Evolutionary conservation across 2,888 invertebrate genomes (phyloP).

Genomic region (Diaprepes abbreviatus): DNA sequence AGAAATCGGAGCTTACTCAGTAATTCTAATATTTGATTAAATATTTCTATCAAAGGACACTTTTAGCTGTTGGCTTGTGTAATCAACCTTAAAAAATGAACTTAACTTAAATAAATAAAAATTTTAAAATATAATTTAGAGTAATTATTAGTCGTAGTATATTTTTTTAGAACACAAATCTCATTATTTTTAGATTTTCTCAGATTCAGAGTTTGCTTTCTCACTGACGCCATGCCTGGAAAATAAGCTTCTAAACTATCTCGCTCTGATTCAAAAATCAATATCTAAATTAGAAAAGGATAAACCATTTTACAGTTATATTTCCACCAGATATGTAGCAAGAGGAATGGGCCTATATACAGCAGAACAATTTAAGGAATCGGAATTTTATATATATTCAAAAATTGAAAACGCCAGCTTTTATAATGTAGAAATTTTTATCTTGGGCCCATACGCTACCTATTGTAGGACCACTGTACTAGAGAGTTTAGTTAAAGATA

Average conservation of each 20-base stretch:
- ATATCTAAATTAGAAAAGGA: slow-evolving; percentile 54
- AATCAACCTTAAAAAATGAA: too few relatives aligned
- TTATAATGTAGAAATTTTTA: slow-evolving; percentile 59
- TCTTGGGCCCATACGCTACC: slow-evolving; percentile 63
- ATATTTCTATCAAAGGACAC: too few relatives aligned
- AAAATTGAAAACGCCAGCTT: slow-evolving; percentile 52
- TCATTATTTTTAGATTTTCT: slow-evolving; percentile 74
- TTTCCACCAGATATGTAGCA: slow-evolving; percentile 71
- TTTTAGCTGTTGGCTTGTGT: too few relatives aligned
- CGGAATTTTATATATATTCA: slow-evolving; percentile 73
- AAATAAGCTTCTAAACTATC: slow-evolving; percentile 22
- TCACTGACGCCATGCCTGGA: slow-evolving; percentile 22
- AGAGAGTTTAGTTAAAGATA: slow-evolving; percentile 15
- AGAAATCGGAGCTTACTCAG: too few relatives aligned
- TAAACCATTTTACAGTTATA: slow-evolving; percentile 47
- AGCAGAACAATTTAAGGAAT: slow-evolving; percentile 71
- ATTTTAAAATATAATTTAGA: too few relatives aligned
- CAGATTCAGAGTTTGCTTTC: slow-evolving; percentile 70
- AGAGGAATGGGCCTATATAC: slow-evolving; percentile 74
- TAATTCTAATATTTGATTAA: too few relatives aligned
- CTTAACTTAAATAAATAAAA: too few relatives aligned
- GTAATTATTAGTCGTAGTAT: too few relatives aligned
- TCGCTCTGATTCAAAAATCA: slow-evolving; percentile 8
- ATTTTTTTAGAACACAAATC: too few relatives aligned
- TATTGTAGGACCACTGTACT: slow-evolving; percentile 54